phyloP scores from a whole-genome alignment of 2,888 invertebrate genomes.

The Napeogenes inachia region DNA sequence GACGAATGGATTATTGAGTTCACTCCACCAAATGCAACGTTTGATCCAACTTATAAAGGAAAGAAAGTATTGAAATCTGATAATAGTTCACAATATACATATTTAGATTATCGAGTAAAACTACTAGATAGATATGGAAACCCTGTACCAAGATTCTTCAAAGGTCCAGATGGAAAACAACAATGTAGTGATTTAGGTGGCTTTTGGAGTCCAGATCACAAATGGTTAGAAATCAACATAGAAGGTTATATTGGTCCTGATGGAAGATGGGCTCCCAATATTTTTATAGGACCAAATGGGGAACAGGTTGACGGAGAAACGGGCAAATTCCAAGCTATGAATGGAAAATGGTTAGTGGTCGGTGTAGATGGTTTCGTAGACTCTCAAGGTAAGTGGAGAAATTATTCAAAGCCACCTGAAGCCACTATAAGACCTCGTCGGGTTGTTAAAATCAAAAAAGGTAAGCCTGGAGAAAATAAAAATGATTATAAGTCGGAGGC shows the following conservation, averaged over 20 bases:
- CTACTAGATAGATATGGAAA: slow-evolving; percentile 58
- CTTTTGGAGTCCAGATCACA: slow-evolving; percentile 60
- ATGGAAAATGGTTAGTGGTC: slow-evolving; percentile 54
- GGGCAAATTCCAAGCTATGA: slow-evolving; percentile 57
- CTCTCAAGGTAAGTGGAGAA: slow-evolving; percentile 52
- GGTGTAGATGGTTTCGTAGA: slow-evolving; percentile 67
- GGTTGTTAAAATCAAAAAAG: slow-evolving; percentile 23
- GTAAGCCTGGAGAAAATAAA: slow-evolving; percentile 36
- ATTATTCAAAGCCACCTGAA: slow-evolving; percentile 40
- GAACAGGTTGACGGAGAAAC: slow-evolving; percentile 53
- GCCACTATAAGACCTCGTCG: slow-evolving; percentile 15
- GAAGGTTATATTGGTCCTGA: slow-evolving; percentile 66
- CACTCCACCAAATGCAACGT: slow-evolving; percentile 65
- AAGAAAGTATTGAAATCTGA: slow-evolving; percentile 51
- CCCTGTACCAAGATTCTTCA: slow-evolving; percentile 63
- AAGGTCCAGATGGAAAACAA: slow-evolving; percentile 62
- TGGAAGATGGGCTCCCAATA: slow-evolving; percentile 59
- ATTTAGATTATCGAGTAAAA: slow-evolving; percentile 64
- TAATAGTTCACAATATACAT: slow-evolving; percentile 54
- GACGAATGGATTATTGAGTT: slow-evolving; percentile 72
- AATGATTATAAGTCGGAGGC: slow-evolving; percentile 41
- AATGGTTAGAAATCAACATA: slow-evolving; percentile 63
- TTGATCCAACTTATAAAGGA: slow-evolving; percentile 49
- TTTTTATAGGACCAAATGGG: slow-evolving; percentile 57
- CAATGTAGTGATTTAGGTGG: slow-evolving; percentile 70